phyloP scores from a whole-genome alignment of 1,140 invertebrate genomes.

The Hermetia illucens region DNA sequence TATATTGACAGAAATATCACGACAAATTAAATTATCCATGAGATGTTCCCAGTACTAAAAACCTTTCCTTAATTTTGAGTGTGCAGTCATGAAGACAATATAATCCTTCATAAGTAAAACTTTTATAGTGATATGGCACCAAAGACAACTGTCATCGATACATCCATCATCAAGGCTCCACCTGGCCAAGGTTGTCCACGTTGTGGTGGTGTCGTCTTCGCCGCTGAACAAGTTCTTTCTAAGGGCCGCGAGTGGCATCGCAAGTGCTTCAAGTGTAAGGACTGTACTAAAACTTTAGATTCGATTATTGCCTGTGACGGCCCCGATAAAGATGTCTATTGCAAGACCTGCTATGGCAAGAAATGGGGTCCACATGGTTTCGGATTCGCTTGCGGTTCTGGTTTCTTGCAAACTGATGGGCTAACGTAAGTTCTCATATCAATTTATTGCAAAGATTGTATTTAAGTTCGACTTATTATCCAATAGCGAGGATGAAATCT shows the following conservation, averaged over 20 bases:
- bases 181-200: conserved; percentile 78
- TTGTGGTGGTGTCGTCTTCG: conserved; percentile 80
- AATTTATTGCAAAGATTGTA: neutral
- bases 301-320: conserved; percentile 88
- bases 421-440: conserved; percentile 48
- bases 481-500: conserved; percentile 66
- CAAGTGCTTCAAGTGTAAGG: conserved; percentile 95
- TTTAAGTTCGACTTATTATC: conserved; percentile 1
- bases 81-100: conserved; percentile 12
- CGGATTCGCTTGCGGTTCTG: conserved; percentile 88
- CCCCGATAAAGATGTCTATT: conserved; percentile 81
- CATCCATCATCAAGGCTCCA: conserved; percentile 60
- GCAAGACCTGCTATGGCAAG: conserved; percentile 43
- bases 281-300: conserved; percentile 82
- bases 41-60: too few relatives aligned
- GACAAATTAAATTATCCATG: conserved; percentile 5
- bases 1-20: neutral
- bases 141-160: conserved; percentile 61
- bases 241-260: conserved; percentile 89
- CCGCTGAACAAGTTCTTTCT: conserved; percentile 77
- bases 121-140: conserved; percentile 33
- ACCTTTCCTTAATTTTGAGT: conserved; percentile 4
- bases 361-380: conserved; percentile 91
- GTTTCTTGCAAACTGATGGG: conserved; percentile 80
- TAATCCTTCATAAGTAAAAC: conserved; percentile 23